Evolutionary conservation across 2,797 vertebrate genomes (phyloP), one percentile per base, ranked within the genome.

Genomic region (Siniperca undulata): DNA sequence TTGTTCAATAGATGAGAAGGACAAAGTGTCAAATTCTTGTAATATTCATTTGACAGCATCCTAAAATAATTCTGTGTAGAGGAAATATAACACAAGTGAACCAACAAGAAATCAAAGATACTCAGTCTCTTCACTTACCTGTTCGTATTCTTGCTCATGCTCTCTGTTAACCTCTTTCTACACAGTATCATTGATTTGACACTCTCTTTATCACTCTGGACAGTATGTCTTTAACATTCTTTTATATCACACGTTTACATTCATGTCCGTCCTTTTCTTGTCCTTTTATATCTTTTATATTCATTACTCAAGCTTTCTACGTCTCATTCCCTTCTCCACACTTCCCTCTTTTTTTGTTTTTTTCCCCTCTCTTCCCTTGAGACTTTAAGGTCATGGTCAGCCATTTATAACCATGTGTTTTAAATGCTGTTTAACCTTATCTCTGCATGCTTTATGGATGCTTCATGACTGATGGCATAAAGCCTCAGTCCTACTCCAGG

Each of bases 371-470:
- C 36, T 72, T 86, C 87, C 85, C 86, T 77, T 65, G 83, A 88
- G 89, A 91, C 73, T 80, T 82, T 91, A 81, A 91, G 92, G 90
- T 94, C 92, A 92, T 89, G 81, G 85, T 88, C 83, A 83, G 83
- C 89, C 92, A 95, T 95, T 95, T 94, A 93, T 94, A 95, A 95
- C 92, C 86, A 90, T 90, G 89, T 94, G 90, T 89, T 94, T 94
- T 94, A 93, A 94, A 95, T 92, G 90, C 89, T 91, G 87, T 89
- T 94, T 94, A 94, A 91, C 94, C 92, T 94, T 94, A 94, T 94
- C 91, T 93, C 84, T 92, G 81, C 84, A 88, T 93, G 91, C 88
- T 94, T 95, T 91, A 95, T 91, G 89, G 90, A 89, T 82, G 85
- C 74, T 78, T 74, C 83, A 88, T 94, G 92, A 93, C 87, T 87